Evolutionary conservation across 2,888 invertebrate genomes (phyloP), one percentile per base, ranked within the genome.

Genomic region (Cephus pygmeus): DNA sequence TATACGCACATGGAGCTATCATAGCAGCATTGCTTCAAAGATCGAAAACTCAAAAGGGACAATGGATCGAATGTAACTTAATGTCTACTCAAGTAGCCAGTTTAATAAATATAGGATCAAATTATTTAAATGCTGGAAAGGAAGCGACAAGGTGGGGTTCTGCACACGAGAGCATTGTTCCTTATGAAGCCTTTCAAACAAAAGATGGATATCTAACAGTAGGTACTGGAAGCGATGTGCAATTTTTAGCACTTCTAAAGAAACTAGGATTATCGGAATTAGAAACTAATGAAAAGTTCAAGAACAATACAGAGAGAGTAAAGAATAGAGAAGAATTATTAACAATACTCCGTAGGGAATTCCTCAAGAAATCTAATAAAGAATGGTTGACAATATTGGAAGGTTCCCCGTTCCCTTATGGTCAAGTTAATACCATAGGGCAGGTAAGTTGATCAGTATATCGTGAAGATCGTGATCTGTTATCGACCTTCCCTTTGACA

Each of bases 1-100:
- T 99, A 4, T 98, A 97, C 90, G 98, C 98, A 1, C 97, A 98
- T 90, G 98, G 98, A 30, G 98, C 99, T 0, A 98, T 99, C 81
- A 93, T 98, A 93, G 97, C 98, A 0, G 98, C 98, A 0, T 91
- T 99, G 9, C 92, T 97, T 80, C 95, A 97, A 87, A 93, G 97
- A 76, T 91, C 93, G 12, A 94, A 94, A 85, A 97, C 97, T 0
- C 96, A 97, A 0, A 91, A 91, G 81, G 99, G 99, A 0, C 98
- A 98, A 89, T 97, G 96, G 92, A 97, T 99, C 77, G 98, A 98
- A 88, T 98, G 98, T 87, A 95, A 98, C 92, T 93, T 99, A n/a
- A 92, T 99, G 0, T 97, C 98, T 1, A 98, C 98, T 0, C 98
- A 98, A 93, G 94, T 98, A 68, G 95, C 98, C 0, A 94, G 95